These are phyloP conservation scores for Caenorhabditis latens DNA, from an alignment of 1,140 invertebrate species.

Conservation along the genomic window DNA sequence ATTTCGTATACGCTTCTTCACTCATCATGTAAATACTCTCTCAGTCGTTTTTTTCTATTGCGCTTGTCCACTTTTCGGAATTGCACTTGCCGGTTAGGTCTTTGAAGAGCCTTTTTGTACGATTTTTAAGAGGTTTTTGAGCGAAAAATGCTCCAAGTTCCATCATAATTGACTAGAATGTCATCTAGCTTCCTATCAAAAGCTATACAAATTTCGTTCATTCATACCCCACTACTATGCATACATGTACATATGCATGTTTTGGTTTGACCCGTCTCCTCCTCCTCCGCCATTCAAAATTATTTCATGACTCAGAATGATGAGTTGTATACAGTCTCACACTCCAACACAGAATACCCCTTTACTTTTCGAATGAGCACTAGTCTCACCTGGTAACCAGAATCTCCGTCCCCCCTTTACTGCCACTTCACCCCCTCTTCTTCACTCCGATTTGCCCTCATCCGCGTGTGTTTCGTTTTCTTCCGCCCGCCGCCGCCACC, in stretches of 20 bases:
- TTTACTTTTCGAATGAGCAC: background rate
- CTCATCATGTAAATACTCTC: background rate
- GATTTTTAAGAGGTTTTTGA: background rate
- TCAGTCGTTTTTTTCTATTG: background rate
- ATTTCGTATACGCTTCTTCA: slow-evolving; percentile 21
- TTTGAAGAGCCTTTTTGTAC: slow-evolving; percentile 14
- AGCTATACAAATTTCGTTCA: background rate
- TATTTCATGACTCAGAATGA: too few species aligned
- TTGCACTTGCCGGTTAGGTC: background rate
- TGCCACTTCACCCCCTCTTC: background rate
- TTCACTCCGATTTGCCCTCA: slow-evolving; percentile 17
- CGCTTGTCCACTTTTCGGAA: background rate
- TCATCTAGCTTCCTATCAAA: too few species aligned
- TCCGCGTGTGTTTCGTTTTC: background rate
- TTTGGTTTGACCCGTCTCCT: too few species aligned
- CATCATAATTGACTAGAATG: too few species aligned
- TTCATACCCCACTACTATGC: too few species aligned
- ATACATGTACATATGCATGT: too few species aligned
- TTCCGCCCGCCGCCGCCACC: background rate
- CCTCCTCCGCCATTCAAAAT: too few species aligned
- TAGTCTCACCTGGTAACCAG: background rate
- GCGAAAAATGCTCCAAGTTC: background rate
- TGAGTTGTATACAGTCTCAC: too few species aligned
- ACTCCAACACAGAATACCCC: too few species aligned
- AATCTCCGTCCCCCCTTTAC: background rate